Evolutionary conservation across 2,797 vertebrate species (phyloP).

Genomic region (Staurois parvus): DNA sequence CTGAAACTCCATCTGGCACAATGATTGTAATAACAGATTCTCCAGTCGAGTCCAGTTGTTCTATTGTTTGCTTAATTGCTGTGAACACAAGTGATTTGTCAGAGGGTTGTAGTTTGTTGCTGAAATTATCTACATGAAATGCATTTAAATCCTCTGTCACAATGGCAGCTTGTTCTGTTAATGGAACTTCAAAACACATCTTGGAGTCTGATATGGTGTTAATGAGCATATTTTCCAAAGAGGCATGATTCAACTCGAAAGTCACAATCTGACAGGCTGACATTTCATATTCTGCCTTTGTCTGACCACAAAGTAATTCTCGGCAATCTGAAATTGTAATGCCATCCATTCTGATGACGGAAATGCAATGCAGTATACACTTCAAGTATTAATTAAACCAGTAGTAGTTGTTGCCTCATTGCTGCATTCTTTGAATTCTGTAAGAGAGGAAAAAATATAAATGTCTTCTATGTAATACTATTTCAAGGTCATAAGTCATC

Average conservation of each 20-base stretch:
- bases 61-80: constrained; percentile 72
- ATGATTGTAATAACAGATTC: constrained; percentile 76
- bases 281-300: constrained; percentile 61
- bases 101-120: constrained; percentile 68
- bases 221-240: constrained; percentile 59
- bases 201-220: constrained; percentile 69
- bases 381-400: not conserved
- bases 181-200: constrained; percentile 66
- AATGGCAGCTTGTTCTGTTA: constrained; percentile 50
- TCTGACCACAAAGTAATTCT: constrained; percentile 51
- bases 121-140: constrained; percentile 63
- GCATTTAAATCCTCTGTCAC: constrained; percentile 59
- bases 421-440: not conserved
- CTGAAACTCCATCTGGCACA: constrained; percentile 70
- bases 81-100: constrained; percentile 72
- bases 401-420: not conserved
- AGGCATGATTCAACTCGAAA: constrained; percentile 40
- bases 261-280: constrained; percentile 54
- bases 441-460: not conserved
- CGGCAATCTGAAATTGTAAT: constrained; percentile 15
- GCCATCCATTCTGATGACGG: not conserved
- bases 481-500: too few relatives aligned
- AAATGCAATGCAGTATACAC: not conserved
- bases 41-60: constrained; percentile 70
- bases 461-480: too few relatives aligned